Percentiles rank a stretch among this genome's conserved stretches.
Evolutionary conservation across 2,888 invertebrate genomes (phyloP).

Genomic region (Polyommatus iphigenia): DNA sequence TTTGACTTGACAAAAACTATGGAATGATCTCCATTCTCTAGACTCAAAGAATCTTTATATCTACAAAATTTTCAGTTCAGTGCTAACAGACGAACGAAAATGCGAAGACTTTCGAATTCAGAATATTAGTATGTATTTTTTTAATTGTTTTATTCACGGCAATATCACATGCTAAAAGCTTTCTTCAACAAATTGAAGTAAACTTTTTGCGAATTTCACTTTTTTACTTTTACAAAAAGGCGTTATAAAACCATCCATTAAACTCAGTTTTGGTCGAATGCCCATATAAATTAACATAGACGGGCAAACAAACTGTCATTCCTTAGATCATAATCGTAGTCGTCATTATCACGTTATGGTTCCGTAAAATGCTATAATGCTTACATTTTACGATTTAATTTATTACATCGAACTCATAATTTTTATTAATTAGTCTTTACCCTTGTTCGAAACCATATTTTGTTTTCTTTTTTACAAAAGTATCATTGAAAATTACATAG

Average conservation of each 20-base stretch:
- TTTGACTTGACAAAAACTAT: too few relatives aligned
- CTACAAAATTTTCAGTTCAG: not conserved
- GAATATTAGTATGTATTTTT: too few relatives aligned
- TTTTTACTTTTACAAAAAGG: not conserved
- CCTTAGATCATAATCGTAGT: not conserved
- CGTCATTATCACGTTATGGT: constrained; percentile 10
- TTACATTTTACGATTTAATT: constrained; percentile 3
- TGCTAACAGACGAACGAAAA: too few relatives aligned
- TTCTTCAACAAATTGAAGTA: too few relatives aligned
- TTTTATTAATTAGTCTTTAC: constrained; percentile 16
- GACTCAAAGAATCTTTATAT: not conserved
- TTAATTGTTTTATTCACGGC: too few relatives aligned
- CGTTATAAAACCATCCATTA: not conserved
- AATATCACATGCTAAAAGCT: too few relatives aligned
- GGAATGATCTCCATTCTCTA: not conserved
- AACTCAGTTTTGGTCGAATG: not conserved
- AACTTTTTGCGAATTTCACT: not conserved
- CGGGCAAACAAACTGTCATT: constrained; percentile 7
- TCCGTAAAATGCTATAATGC: not conserved
- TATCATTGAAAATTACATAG: not conserved
- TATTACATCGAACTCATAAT: not conserved
- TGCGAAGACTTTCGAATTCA: too few relatives aligned
- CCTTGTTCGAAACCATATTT: not conserved
- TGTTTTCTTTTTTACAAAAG: not conserved
- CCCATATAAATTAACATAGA: constrained; percentile 10